A percentile compares a stretch with the other conserved stretches of the same genome.
phyloP scores from a whole-genome alignment of 1,140 invertebrate species.

The Macrobrachium nipponense region DNA sequence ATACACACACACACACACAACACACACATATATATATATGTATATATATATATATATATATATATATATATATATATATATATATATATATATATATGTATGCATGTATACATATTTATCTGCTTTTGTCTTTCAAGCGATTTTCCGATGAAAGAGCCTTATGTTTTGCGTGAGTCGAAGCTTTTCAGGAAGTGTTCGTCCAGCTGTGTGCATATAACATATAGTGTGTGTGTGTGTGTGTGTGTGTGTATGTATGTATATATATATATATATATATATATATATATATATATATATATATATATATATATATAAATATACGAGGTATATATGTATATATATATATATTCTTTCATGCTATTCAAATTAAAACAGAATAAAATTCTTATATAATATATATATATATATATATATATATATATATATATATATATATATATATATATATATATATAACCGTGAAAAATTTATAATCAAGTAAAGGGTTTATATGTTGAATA shows the following conservation, averaged over 20 bases:
- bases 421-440: not conserved
- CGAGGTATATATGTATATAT: not conserved
- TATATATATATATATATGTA: constrained; percentile 3
- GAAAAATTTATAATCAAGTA: not conserved
- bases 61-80: too few species aligned
- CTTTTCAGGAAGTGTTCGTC: too few species aligned
- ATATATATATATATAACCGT: constrained; percentile 11
- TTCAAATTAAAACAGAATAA: too few species aligned
- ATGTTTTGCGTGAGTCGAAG: too few species aligned
- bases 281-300: constrained; percentile 24
- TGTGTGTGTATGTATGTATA: constrained; percentile 23
- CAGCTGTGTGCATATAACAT: constrained; percentile 1
- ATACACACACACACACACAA: not conserved
- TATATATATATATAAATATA: constrained; percentile 1
- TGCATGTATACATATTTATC: constrained; percentile 5
- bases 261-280: constrained; percentile 24
- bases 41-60: too few species aligned
- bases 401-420: not conserved
- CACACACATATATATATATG: too few species aligned
- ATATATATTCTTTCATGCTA: too few species aligned
- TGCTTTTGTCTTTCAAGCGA: not conserved
- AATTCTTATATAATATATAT: constrained; percentile 20
- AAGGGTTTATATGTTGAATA: not conserved
- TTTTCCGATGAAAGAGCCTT: too few species aligned
- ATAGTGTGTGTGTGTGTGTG: constrained; percentile 11